A percentile compares a stretch with the other conserved stretches of the same genome.
phyloP scores from a whole-genome alignment of 2,113 vertebrate genomes.

The Pandion haliaetus region DNA sequence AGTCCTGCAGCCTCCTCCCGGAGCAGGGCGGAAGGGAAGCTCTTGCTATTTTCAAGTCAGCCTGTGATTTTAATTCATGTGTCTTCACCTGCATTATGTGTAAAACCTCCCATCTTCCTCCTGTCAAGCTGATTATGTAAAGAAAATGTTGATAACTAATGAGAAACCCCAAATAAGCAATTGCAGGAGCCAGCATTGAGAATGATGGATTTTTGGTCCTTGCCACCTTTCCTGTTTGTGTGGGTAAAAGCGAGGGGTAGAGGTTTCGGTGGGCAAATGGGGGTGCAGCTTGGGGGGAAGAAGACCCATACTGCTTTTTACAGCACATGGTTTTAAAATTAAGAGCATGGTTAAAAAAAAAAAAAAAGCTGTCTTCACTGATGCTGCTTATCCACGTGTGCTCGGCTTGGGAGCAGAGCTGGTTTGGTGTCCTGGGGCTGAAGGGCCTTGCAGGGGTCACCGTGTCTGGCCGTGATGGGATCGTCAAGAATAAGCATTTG shows the following conservation, averaged over 20 bases:
- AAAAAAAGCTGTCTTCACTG: background rate
- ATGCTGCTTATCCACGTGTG: background rate
- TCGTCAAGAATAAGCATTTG: background rate
- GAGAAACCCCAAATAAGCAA: background rate
- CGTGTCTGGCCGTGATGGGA: background rate
- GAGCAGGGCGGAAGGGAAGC: background rate
- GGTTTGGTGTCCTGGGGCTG: background rate
- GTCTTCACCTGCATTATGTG: background rate
- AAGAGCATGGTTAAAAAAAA: background rate
- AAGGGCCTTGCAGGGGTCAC: background rate
- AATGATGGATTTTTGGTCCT: background rate
- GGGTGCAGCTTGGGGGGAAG: background rate
- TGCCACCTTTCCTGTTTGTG: background rate
- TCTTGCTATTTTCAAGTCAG: background rate
- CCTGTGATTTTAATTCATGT: background rate
- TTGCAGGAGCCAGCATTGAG: background rate
- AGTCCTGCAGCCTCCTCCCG: background rate
- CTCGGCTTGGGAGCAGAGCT: background rate
- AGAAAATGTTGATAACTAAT: background rate
- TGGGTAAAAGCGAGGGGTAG: background rate
- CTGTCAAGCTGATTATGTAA: background rate
- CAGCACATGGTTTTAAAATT: background rate
- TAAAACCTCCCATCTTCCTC: background rate
- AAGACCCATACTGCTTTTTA: background rate
- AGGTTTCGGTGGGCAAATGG: background rate